Percentiles rank a stretch among this genome's conserved stretches.
These are phyloP conservation scores for Diadema setosum DNA, from an alignment of 35 echinoderm and acorn worm genomes.

Conservation along the genomic window DNA sequence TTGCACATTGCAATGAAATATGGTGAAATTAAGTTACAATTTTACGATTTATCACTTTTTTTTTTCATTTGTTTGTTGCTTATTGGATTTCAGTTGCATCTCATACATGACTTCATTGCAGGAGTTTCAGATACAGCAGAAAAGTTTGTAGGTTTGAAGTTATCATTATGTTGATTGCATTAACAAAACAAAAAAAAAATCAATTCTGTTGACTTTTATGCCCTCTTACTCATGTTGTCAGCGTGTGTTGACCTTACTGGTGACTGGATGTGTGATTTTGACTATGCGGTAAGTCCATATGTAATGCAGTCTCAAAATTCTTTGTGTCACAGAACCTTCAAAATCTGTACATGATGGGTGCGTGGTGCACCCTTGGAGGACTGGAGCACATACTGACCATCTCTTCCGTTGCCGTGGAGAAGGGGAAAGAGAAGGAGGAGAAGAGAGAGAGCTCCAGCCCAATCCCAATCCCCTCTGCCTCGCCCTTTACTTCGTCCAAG, in stretches of 20 bases:
- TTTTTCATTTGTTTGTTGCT: no score
- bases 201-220: neutral
- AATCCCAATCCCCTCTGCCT: neutral
- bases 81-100: no score
- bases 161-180: no score
- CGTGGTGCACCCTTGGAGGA: slow-evolving; percentile 91
- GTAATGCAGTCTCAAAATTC: no score
- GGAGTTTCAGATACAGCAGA: no score
- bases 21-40: no score
- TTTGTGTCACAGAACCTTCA: slow-evolving; percentile 73
- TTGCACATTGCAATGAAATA: no score
- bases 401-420: neutral
- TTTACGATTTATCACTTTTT: no score
- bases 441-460: neutral
- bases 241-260: neutral
- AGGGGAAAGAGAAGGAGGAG: slow-evolving; percentile 47
- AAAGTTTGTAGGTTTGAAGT: no score
- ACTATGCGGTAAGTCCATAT: neutral
- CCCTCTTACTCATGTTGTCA: neutral
- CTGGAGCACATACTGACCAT: slow-evolving; percentile 87
- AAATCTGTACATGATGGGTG: slow-evolving; percentile 95
- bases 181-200: no score
- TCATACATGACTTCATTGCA: no score
- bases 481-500: neutral
- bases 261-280: neutral